phyloP scores from a whole-genome alignment of 2,113 vertebrate genomes.

The Actenoides lindsayi region DNA sequence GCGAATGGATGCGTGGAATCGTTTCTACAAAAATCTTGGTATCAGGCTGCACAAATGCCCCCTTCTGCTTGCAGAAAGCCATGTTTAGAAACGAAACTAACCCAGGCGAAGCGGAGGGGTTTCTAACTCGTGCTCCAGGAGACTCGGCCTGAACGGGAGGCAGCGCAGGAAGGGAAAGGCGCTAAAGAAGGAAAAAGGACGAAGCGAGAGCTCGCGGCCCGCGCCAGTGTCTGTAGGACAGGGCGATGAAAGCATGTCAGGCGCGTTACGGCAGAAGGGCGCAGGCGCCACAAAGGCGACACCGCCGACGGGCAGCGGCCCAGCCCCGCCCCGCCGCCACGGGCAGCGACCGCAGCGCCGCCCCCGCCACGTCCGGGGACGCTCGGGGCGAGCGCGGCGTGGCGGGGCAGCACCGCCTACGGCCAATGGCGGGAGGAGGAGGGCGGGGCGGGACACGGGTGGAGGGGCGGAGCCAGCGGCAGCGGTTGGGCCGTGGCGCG shows the following conservation, averaged over 20 bases:
- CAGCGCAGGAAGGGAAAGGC: background rate
- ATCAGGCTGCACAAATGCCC: background rate
- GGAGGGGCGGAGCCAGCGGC: background rate
- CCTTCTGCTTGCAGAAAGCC: background rate
- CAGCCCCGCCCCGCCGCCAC: background rate
- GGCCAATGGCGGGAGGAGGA: background rate
- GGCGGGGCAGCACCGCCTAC: background rate
- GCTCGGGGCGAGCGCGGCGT: too few relatives aligned
- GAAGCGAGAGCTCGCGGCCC: fast-evolving
- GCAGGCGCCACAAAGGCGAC: too few relatives aligned
- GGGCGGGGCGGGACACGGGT: background rate
- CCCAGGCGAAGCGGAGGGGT: fast-evolving
- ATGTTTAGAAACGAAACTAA: background rate
- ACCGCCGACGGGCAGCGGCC: too few relatives aligned
- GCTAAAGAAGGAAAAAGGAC: background rate
- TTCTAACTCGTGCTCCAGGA: background rate
- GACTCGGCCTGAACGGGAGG: too few relatives aligned
- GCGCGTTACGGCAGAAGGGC: fast-evolving
- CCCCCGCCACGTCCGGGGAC: background rate
- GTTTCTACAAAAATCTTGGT: background rate
- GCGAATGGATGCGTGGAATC: background rate
- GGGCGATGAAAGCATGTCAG: fast-evolving
- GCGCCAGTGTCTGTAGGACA: fast-evolving
- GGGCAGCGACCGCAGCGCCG: fast-evolving
- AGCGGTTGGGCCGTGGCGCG: background rate